Percentiles rank a stretch among this genome's conserved stretches.
phyloP scores from a whole-genome alignment of 2,113 vertebrate genomes.

The Sus scrofa region T2T-Sscrofa CM000813.6:28277501-28278000 shows the following conservation, averaged over 20 bases:
- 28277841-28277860: background rate
- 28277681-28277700: background rate
- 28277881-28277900: background rate
- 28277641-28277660: no score
- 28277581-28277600: background rate
- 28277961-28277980: background rate
- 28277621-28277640: background rate
- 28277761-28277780: background rate
- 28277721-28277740: background rate
- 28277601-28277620: background rate
- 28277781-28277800: background rate
- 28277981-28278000: background rate
- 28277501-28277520: background rate
- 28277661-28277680: background rate
- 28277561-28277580: background rate
- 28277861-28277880: background rate
- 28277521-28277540: background rate
- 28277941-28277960: background rate
- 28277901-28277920: background rate
- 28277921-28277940: background rate
- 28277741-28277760: background rate
- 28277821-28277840: background rate
- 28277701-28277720: background rate
- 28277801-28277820: background rate
- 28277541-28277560: background rate